These are phyloP conservation scores for Meda fulgida DNA, from an alignment of 2,797 vertebrate genomes.

Conservation along the genomic window DNA sequence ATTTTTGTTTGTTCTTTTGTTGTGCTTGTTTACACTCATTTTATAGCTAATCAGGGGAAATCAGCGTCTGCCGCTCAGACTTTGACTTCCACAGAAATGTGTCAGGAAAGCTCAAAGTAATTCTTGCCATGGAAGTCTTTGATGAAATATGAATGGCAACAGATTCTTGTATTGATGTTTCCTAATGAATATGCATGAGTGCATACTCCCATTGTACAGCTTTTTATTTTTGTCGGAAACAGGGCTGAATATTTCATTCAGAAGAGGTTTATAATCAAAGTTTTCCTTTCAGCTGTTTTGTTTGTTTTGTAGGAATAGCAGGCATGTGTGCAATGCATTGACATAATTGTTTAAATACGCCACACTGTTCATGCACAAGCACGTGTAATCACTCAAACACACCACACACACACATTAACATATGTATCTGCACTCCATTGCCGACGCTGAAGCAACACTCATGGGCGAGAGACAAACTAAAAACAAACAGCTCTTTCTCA, in stretches of 20 bases:
- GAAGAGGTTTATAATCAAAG: slow-evolving; percentile 27
- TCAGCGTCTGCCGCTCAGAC: slow-evolving; percentile 39
- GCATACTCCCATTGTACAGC: slow-evolving; percentile 43
- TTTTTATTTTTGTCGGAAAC: slow-evolving; percentile 44
- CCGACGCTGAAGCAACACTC: slow-evolving; percentile 1
- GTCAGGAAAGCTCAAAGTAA: slow-evolving; percentile 56
- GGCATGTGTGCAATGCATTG: slow-evolving; percentile 1
- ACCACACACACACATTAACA: neutral
- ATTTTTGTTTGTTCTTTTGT: slow-evolving; percentile 37
- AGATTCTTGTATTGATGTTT: slow-evolving; percentile 62
- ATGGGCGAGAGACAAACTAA: neutral
- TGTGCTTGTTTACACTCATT: slow-evolving; percentile 44
- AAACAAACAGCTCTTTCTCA: neutral
- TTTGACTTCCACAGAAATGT: slow-evolving; percentile 46
- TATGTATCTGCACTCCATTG: neutral
- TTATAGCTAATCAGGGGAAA: slow-evolving; percentile 50
- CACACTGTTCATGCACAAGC: neutral
- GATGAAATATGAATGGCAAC: slow-evolving; percentile 66
- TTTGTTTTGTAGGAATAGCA: slow-evolving; percentile 38
- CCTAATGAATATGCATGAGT: slow-evolving; percentile 60
- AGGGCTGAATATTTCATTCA: slow-evolving; percentile 50
- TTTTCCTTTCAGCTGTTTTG: slow-evolving; percentile 15
- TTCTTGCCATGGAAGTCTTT: slow-evolving; percentile 42
- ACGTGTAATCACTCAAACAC: slow-evolving; percentile 5
- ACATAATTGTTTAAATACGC: neutral